Base-by-base conservation (phyloP, 1,140 invertebrate genomes). In the Anagrus nilaparvatae region DNA sequence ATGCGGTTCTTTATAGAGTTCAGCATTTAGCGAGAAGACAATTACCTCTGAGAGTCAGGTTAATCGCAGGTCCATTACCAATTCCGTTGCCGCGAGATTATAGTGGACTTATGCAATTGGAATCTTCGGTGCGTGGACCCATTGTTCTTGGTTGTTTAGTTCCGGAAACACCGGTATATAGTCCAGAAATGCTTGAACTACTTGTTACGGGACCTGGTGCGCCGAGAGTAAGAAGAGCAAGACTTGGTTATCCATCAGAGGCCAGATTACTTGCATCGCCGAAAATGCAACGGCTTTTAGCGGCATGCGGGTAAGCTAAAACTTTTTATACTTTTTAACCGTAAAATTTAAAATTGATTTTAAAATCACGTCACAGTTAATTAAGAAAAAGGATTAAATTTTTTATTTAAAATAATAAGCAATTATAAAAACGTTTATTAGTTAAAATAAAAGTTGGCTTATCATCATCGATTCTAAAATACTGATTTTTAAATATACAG, bases 91-190 rank as follows among this genome's bases (percentile, higher is more conserved):
- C 64, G 12, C 55, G 61, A 20, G 65, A 68, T 48, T 67, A 67
- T 35, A 62, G 62, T 16, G 65, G 65, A 39, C 48, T 68, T n/a
- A 68, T 68, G 65, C 64, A 68, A 46, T 30, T 68, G 34, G 64
- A 67, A 47, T 60, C 60, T 9, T 65, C 63, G 18, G 67, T 62
- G 19, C 60, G 61, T 16, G 65, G 65, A 17, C 59, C 65, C 16
- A 68, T 67, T 38, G 65, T 68, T 12, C 52, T 68, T 19, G 65
- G 65, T n/a, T 68, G 65, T 40, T 55, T 67, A 35, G 60, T 67
- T 30, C 64, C 65, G 35, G 64, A 68, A 50, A 60, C 61, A 50
- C 63, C 64, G 29, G 63, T 65, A 23, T 63, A 65, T 33, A 65
- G 64, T 56, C 65, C 63, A 30, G 65, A 68, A 54, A 68, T 67